These are phyloP conservation scores for Chymomyza fuscimana DNA, from an alignment of 2,888 invertebrate genomes.

Conservation along the genomic window DNA sequence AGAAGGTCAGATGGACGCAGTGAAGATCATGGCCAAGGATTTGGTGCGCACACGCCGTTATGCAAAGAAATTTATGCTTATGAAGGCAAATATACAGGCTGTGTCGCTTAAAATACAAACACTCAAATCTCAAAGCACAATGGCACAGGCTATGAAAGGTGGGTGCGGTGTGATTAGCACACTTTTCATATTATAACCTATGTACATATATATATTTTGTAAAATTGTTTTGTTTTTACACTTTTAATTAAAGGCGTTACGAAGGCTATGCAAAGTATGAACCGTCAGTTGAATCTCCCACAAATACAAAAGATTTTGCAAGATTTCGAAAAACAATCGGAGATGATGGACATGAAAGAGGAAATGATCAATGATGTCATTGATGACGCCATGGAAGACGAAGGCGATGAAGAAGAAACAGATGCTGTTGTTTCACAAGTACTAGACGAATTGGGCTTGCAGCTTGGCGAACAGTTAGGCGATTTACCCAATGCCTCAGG, in stretches of 20 bases:
- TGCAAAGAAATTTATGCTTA: conserved; percentile 98
- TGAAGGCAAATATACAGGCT: conserved; percentile 99
- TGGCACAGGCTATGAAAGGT: conserved; percentile 99
- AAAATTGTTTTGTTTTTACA: background rate
- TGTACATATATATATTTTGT: background rate
- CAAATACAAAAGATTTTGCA: conserved; percentile 98
- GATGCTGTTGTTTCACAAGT: conserved; percentile 98
- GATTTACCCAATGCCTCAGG: conserved; percentile 88
- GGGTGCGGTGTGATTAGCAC: conserved; percentile 8
- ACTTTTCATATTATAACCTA: background rate
- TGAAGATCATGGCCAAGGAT: conserved; percentile 99
- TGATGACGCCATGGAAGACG: conserved; percentile 99
- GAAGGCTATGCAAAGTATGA: conserved; percentile 99
- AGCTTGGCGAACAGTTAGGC: conserved; percentile 94
- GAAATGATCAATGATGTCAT: conserved; percentile 99
- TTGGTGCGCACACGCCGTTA: conserved; percentile 96
- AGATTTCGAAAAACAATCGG: conserved; percentile 99
- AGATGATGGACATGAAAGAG: conserved; percentile 99
- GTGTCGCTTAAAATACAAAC: conserved; percentile 98
- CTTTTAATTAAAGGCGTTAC: conserved; percentile 86
- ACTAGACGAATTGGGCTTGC: conserved; percentile 97
- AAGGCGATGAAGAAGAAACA: conserved; percentile 98
- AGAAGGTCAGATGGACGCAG: conserved; percentile 99
- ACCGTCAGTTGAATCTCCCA: conserved; percentile 96
- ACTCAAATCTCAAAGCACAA: conserved; percentile 97